Evolutionary conservation across 2,888 invertebrate genomes (phyloP).

Genomic region (Orthosia incerta): DNA sequence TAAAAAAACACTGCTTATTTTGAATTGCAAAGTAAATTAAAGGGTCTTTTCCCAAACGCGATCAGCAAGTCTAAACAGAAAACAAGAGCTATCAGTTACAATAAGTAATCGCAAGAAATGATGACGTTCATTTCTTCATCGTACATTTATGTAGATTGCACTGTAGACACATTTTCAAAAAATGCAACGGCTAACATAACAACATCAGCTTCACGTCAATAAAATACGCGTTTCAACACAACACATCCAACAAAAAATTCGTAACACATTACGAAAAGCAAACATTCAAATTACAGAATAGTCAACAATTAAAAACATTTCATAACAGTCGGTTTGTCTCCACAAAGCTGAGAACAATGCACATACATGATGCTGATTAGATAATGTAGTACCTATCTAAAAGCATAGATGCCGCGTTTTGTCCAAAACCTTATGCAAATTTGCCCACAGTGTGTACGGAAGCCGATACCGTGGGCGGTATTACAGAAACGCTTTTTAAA

Average conservation of each 20-base stretch:
- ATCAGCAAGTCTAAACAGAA: no score
- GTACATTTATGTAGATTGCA: background rate
- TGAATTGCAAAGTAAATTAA: no score
- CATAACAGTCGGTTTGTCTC: slow-evolving; percentile 53
- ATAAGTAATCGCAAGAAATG: background rate
- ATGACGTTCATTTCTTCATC: background rate
- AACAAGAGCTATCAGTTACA: no score
- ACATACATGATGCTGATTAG: slow-evolving; percentile 63
- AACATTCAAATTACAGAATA: slow-evolving; percentile 42
- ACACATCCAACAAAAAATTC: slow-evolving; percentile 8
- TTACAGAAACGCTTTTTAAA: slow-evolving; percentile 39
- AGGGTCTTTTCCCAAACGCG: no score
- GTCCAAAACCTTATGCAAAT: slow-evolving; percentile 63
- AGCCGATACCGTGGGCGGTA: slow-evolving; percentile 59
- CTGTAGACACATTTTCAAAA: background rate
- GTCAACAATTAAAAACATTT: slow-evolving; percentile 54
- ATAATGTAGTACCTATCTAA: slow-evolving; percentile 58
- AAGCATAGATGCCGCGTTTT: slow-evolving; percentile 58
- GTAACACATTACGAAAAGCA: slow-evolving; percentile 35
- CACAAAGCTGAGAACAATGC: slow-evolving; percentile 55
- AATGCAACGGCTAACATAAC: no score
- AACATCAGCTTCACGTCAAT: background rate
- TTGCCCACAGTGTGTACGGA: slow-evolving; percentile 58
- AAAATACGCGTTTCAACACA: slow-evolving; percentile 8
- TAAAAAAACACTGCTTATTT: background rate